Percentiles rank a stretch among this genome's conserved stretches.
Conservation (phyloP, 2,888 invertebrate species). For the Callosobruchus maculatus region DNA sequence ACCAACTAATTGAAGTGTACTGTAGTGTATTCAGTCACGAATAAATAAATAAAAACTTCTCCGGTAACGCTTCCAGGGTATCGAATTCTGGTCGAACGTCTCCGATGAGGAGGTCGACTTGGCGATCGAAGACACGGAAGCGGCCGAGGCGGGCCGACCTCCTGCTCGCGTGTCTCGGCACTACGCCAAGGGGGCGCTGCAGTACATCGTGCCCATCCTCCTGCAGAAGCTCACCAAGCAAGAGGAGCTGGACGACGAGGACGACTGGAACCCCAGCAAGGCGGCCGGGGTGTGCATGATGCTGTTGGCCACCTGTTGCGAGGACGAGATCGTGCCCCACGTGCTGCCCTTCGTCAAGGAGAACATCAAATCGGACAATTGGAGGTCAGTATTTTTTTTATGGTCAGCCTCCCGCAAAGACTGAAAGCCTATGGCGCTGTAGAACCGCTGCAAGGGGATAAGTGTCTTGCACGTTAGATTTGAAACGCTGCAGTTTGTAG, state of each 20-base stretch:
- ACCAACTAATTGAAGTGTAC: too few species aligned
- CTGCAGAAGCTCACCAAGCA: slow-evolving; percentile 94
- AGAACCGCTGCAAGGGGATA: too few species aligned
- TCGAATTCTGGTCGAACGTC: slow-evolving; percentile 99
- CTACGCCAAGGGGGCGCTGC: slow-evolving; percentile 97
- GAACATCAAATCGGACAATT: slow-evolving; percentile 89
- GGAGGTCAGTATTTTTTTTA: slow-evolving; percentile 55
- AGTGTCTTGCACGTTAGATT: too few species aligned
- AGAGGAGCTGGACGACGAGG: slow-evolving; percentile 96
- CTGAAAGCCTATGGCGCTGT: too few species aligned
- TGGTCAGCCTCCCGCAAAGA: too few species aligned
- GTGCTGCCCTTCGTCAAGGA: slow-evolving; percentile 95
- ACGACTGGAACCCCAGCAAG: slow-evolving; percentile 99
- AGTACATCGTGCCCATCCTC: slow-evolving; percentile 90
- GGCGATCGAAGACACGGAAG: slow-evolving; percentile 90
- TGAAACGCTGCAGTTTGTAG: too few species aligned
- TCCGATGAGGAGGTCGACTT: slow-evolving; percentile 99
- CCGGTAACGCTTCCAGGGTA: slow-evolving; percentile 66
- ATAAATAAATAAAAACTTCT: too few species aligned
- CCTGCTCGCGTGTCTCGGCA: slow-evolving; percentile 88
- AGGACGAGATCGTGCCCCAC: slow-evolving; percentile 85
- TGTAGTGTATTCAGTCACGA: too few species aligned
- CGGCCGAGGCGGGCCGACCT: slow-evolving; percentile 88
- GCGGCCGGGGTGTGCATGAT: slow-evolving; percentile 98
- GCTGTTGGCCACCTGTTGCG: slow-evolving; percentile 95